Percentiles rank a stretch among this genome's conserved stretches.
phyloP scores from a whole-genome alignment of 1,140 invertebrate species.

The Tetranychus urticae region DNA sequence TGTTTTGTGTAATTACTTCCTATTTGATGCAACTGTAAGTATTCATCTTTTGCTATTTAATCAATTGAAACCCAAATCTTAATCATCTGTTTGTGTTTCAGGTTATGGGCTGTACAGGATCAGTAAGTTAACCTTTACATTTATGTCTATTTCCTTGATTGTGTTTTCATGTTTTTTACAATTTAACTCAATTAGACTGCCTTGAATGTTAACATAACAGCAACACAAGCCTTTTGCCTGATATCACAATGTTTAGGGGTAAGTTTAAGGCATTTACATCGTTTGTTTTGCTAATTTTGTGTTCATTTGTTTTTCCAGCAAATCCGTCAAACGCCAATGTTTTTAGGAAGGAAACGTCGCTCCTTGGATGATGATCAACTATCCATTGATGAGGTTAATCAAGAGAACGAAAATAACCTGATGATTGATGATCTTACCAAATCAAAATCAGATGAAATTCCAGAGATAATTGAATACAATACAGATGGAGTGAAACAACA shows the following conservation, averaged over 20 bases:
- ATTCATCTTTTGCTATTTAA: not conserved
- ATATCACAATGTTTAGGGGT: not conserved
- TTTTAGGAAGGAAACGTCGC: not conserved
- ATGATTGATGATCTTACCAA: not conserved
- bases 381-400: not conserved
- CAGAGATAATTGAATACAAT: not conserved
- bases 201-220: not conserved
- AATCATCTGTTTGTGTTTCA: not conserved
- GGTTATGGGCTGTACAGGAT: not conserved
- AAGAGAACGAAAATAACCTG: not conserved
- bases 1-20: not conserved
- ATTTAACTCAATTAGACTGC: not conserved
- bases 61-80: not conserved
- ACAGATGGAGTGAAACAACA: not conserved
- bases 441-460: not conserved
- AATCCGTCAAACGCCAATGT: not conserved
- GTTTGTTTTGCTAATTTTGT: not conserved
- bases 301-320: not conserved
- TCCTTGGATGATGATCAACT: not conserved
- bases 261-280: not conserved
- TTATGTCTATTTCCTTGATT: not conserved
- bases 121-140: not conserved
- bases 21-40: conserved; percentile 1
- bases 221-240: not conserved
- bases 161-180: not conserved